Evolutionary conservation across 1,140 invertebrate species (phyloP).

Genomic region (Aphaenogaster ashmeadi): DNA sequence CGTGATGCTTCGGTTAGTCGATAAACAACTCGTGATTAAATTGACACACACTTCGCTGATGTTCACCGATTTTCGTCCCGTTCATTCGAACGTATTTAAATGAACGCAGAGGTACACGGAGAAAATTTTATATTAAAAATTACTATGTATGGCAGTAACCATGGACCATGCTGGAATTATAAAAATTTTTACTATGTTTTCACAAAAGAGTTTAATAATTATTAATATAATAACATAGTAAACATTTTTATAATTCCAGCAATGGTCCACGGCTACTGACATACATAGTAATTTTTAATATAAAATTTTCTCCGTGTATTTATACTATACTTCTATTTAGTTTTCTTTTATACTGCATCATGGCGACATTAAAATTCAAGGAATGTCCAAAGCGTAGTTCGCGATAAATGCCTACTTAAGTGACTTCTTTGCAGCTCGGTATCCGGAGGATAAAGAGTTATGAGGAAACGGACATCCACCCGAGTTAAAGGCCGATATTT

Average conservation of each 20-base stretch:
- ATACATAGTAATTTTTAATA: too few relatives aligned
- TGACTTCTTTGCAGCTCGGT: neutral
- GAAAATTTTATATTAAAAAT: too few relatives aligned
- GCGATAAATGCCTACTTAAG: neutral
- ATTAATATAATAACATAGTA: too few relatives aligned
- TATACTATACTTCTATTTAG: neutral
- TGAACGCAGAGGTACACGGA: neutral
- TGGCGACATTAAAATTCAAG: neutral
- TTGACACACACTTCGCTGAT: neutral
- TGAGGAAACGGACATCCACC: constrained; percentile 19
- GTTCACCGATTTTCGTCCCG: neutral
- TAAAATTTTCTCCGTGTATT: too few relatives aligned
- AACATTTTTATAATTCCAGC: too few relatives aligned
- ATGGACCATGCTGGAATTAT: too few relatives aligned
- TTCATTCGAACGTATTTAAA: neutral
- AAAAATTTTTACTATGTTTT: too few relatives aligned
- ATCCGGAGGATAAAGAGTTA: neutral
- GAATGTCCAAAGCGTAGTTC: neutral
- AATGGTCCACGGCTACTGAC: too few relatives aligned
- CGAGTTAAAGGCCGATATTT: constrained; percentile 56
- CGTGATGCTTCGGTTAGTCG: neutral
- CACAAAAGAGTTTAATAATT: too few relatives aligned
- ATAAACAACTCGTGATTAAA: constrained; percentile 30
- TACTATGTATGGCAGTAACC: too few relatives aligned
- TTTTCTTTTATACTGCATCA: neutral